phyloP scores from a whole-genome alignment of 2,113 vertebrate species.

The Dicentrarchus labrax region DNA sequence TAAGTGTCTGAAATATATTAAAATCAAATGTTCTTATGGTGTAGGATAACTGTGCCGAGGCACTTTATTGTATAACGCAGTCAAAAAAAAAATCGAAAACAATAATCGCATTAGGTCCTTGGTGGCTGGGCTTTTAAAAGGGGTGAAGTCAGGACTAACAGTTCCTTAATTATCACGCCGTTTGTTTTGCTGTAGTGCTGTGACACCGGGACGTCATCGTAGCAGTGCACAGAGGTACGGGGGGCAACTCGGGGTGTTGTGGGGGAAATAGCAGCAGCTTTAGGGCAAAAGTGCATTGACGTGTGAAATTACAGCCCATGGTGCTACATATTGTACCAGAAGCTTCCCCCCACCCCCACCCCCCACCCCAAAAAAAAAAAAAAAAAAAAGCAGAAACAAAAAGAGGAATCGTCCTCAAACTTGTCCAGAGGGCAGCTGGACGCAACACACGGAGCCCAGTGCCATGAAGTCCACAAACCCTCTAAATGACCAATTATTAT shows the following conservation, averaged over 20 bases:
- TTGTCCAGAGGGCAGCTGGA: constrained; percentile 89
- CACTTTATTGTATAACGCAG: constrained; percentile 31
- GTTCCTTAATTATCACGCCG: constrained; percentile 79
- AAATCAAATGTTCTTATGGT: constrained; percentile 20
- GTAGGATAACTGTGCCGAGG: constrained; percentile 7
- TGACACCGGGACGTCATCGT: constrained; percentile 88
- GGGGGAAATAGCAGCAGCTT: constrained; percentile 96
- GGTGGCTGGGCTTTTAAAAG: constrained; percentile 37
- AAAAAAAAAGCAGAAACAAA: constrained; percentile 76
- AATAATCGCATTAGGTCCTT: constrained; percentile 44
- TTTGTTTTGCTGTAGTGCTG: constrained; percentile 80
- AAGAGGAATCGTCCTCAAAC: constrained; percentile 90
- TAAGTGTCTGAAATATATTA: constrained; percentile 15
- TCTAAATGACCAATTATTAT: constrained; percentile 30
- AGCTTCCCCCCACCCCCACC: constrained; percentile 85
- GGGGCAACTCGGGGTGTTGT: constrained; percentile 92
- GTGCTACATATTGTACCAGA: constrained; percentile 99
- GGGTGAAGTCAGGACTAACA: constrained; percentile 71
- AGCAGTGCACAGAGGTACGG: constrained; percentile 85
- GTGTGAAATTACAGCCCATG: constrained; percentile 99
- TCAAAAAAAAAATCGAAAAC: constrained; percentile 50
- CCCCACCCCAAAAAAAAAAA: constrained; percentile 6
- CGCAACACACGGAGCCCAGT: constrained; percentile 74
- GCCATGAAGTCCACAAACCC: constrained; percentile 63
- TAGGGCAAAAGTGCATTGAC: constrained; percentile 96